Conservation (phyloP, 64 coral and sea anemone species). For the Anthopleura sola region DNA sequence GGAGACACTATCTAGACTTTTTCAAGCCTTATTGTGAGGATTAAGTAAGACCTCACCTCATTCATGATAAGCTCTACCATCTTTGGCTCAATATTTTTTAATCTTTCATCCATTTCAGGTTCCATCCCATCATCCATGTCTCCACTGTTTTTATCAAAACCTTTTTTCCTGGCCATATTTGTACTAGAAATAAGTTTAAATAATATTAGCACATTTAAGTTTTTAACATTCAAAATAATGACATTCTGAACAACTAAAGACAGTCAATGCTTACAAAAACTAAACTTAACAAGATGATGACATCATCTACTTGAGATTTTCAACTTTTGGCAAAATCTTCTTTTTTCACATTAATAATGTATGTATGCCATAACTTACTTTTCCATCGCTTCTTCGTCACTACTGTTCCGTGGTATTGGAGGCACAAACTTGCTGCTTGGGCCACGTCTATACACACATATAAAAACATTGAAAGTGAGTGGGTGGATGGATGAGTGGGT, state of each 20-base stretch:
- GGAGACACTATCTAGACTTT: no score
- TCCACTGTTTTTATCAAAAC: background rate
- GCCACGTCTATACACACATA: conserved; percentile 57
- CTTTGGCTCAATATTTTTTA: conserved; percentile 94
- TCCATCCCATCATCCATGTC: conserved; percentile 15
- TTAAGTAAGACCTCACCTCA: conserved; percentile 44
- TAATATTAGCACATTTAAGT: background rate
- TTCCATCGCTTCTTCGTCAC: conserved; percentile 49
- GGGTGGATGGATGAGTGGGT: no score
- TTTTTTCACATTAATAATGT: no score
- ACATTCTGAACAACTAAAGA: background rate
- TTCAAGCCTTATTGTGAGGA: no score
- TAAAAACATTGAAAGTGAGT: background rate
- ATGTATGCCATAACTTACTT: background rate
- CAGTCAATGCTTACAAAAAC: no score
- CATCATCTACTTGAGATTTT: no score
- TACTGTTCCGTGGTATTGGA: conserved; percentile 48
- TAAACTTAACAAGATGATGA: no score
- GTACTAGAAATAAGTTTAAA: conserved; percentile 19
- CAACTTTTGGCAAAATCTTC: no score
- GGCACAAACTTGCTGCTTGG: conserved; percentile 85
- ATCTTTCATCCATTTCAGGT: conserved; percentile 71
- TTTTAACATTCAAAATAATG: background rate
- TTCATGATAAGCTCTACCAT: conserved; percentile 97
- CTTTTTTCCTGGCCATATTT: background rate